phyloP scores from a whole-genome alignment of 2,113 vertebrate genomes.

The Chlorodrepanis virens region DNA sequence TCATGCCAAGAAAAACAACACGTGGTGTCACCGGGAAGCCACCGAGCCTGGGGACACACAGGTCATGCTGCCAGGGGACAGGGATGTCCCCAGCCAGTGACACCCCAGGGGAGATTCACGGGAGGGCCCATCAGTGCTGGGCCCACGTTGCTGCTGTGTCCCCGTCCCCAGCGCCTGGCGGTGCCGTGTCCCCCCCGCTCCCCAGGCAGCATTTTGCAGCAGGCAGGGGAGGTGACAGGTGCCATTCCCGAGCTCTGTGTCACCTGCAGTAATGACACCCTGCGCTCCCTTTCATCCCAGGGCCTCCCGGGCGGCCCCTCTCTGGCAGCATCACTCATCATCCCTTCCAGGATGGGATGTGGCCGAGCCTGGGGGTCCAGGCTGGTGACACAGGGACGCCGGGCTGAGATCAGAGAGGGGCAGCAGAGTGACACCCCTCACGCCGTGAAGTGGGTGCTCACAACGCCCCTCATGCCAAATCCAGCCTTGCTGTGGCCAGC shows the following conservation, averaged over 20 bases:
- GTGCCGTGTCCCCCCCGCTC: not conserved
- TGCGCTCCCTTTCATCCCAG: not conserved
- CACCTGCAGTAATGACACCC: constrained; percentile 30
- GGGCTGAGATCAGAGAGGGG: not conserved
- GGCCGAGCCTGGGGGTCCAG: not conserved
- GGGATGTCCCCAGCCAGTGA: not conserved
- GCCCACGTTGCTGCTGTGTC: rapidly evolving
- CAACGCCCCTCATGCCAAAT: rapidly evolving
- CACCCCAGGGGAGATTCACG: not conserved
- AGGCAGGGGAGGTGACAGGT: not conserved
- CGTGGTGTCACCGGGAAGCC: not conserved
- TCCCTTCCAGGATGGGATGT: not conserved
- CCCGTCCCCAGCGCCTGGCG: not conserved
- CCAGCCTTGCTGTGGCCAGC: not conserved
- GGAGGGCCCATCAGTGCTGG: not conserved
- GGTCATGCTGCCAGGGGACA: not conserved
- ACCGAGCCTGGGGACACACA: not conserved
- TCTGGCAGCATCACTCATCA: rapidly evolving
- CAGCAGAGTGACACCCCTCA: not conserved
- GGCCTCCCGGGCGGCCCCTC: not conserved
- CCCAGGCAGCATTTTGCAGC: not conserved
- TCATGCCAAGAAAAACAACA: not conserved
- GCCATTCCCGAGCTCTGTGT: constrained; percentile 43
- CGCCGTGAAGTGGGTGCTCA: rapidly evolving
- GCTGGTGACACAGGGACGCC: rapidly evolving